Percentiles rank a stretch among this genome's conserved stretches.
Evolutionary conservation across 1,140 invertebrate species (phyloP).

Genomic region (Arctopsyche grandis): DNA sequence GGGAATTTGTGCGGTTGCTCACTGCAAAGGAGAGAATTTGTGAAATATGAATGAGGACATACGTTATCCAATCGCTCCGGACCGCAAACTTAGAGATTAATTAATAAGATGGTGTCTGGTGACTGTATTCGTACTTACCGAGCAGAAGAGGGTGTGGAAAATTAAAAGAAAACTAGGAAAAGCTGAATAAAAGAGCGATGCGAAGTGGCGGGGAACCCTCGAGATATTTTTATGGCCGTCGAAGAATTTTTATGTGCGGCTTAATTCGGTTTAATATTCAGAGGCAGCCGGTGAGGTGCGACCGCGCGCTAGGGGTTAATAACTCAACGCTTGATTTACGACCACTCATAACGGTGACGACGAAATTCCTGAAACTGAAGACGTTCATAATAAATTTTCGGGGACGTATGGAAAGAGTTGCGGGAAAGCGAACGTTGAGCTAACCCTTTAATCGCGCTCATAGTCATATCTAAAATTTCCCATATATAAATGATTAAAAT

Average conservation of each 20-base stretch:
- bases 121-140: not conserved
- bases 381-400: not conserved
- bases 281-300: not conserved
- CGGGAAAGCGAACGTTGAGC: not conserved
- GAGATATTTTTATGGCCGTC: constrained; percentile 53
- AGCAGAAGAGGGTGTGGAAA: not conserved
- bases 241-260: constrained; percentile 54
- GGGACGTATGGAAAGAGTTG: not conserved
- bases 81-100: too few species aligned
- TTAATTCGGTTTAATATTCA: constrained; percentile 53
- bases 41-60: constrained; percentile 29
- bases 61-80: not conserved
- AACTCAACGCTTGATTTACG: constrained; percentile 49
- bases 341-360: constrained; percentile 33
- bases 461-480: not conserved
- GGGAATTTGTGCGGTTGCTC: constrained; percentile 14
- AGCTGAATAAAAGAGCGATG: not conserved
- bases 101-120: too few species aligned
- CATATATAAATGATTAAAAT: too few species aligned
- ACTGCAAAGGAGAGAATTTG: not conserved
- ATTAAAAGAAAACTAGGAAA: not conserved
- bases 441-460: not conserved
- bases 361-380: constrained; percentile 33
- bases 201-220: not conserved
- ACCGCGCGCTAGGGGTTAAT: constrained; percentile 39